Evolutionary conservation across 1,140 invertebrate genomes (phyloP), one percentile per base, ranked within the genome.

Genomic region (Armadillidium nasatum): DNA sequence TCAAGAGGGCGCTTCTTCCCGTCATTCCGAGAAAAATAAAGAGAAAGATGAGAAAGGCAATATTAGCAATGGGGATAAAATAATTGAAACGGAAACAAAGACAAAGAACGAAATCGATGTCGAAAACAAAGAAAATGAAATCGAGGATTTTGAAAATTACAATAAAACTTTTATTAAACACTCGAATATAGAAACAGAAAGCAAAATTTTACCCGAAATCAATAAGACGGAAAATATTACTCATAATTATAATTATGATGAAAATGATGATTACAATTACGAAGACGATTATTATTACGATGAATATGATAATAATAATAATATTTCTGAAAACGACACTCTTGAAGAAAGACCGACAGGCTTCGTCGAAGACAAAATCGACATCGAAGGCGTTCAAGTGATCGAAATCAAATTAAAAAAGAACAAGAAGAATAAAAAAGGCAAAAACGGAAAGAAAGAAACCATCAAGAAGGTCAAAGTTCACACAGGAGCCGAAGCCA

Each of bases 331-430:
- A 23, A 23, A 54, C 21, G 44, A 76, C 21, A 69, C 43, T 2
- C 1, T 23, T 19, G 78, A 80, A 19, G 67, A 68, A 19, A 69
- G 81, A 23, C 80, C 81, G 6, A 46, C 76, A 50, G 78, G 72
- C n/a, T 74, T 81, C 11, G 80, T 78, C n/a, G 81, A 82, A 73
- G 82, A 82, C 43, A 82, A 82, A 72, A 79, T 82, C 10, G 46
- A 81, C 71, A 70, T 77, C 13, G 76, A 81, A 43, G 71, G 73
- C n/a, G 66, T 81, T 66, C 76, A 81, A 71, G 73, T 80, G 6
- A 75, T 81, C 11, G 77, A 81, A 67, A 74, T 79, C 10, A 70
- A 13, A 21, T 21, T 21, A 23, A 70, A 33, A 10, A 70, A 70
- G 68, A 60, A 19, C 7, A 60, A 60, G 7, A 60, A 60, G 7